Evolutionary conservation across 2,797 vertebrate species (phyloP).

Genomic region (Anguilla pacifica): DNA sequence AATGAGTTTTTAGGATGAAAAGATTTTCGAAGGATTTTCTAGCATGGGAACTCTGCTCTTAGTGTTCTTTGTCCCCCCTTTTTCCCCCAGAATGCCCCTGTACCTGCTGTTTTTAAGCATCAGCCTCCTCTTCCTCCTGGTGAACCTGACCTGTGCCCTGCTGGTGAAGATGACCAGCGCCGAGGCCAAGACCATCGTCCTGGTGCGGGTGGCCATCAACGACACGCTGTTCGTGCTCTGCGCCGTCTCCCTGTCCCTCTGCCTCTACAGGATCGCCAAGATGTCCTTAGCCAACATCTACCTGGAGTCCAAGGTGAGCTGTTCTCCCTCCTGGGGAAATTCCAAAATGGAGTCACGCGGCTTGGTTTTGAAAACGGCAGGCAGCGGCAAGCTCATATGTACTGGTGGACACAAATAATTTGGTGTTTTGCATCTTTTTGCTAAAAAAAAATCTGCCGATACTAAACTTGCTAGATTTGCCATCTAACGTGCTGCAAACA

Average conservation of each 20-base stretch:
- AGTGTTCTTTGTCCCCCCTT: background rate
- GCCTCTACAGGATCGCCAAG: conserved; percentile 96
- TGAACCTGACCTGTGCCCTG: conserved; percentile 90
- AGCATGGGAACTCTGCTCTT: too few species aligned
- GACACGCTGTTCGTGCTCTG: conserved; percentile 93
- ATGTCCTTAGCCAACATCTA: conserved; percentile 98
- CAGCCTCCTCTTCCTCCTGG: conserved; percentile 89
- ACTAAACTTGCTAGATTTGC: background rate
- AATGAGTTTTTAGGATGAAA: too few species aligned
- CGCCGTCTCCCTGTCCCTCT: conserved; percentile 88
- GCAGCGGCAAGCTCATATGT: background rate
- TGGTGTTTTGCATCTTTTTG: background rate
- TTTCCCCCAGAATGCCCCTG: conserved; percentile 72
- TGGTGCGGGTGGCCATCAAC: conserved; percentile 91
- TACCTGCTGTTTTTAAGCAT: conserved; percentile 85
- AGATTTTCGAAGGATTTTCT: too few species aligned
- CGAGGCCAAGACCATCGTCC: conserved; percentile 83
- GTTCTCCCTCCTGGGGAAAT: background rate
- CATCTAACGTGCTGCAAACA: background rate
- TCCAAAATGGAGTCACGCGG: background rate
- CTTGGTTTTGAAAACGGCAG: background rate
- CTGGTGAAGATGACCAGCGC: conserved; percentile 84
- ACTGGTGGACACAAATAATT: background rate
- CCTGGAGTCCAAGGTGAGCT: conserved; percentile 91
- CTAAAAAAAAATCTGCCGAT: background rate